Percentiles rank a stretch among this genome's conserved stretches.
Evolutionary conservation across 2,888 invertebrate genomes (phyloP).

Genomic region (Polyploca ridens): DNA sequence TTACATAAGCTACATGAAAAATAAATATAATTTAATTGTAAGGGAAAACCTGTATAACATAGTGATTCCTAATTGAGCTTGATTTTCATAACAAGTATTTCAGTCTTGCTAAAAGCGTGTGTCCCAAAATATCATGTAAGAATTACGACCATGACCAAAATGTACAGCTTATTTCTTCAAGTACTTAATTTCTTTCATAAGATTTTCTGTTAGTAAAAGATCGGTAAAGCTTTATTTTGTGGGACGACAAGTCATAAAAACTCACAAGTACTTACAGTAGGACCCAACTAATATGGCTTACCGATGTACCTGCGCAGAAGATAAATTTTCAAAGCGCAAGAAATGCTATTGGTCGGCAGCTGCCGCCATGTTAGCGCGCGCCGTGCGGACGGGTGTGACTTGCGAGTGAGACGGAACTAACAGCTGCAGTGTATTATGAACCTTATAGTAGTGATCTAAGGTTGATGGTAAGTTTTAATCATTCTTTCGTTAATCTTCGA

Average conservation of each 20-base stretch:
- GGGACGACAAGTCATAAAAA: background rate
- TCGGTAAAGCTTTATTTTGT: background rate
- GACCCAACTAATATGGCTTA: too few species aligned
- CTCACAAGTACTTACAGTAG: too few species aligned
- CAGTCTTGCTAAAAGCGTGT: background rate
- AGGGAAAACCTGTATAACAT: background rate
- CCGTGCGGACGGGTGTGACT: too few species aligned
- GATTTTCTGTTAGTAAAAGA: background rate
- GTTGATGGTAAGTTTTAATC: too few species aligned
- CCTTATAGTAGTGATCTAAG: too few species aligned
- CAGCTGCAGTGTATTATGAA: too few species aligned
- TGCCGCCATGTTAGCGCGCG: too few species aligned
- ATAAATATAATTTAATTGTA: background rate
- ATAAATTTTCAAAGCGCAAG: too few species aligned
- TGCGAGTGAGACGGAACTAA: too few species aligned
- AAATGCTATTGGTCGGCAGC: too few species aligned
- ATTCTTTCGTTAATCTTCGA: too few species aligned
- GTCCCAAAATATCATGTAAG: background rate
- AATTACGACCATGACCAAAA: background rate
- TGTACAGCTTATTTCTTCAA: background rate
- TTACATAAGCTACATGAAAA: background rate
- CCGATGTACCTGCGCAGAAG: too few species aligned
- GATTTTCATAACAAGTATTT: background rate
- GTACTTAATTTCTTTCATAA: background rate
- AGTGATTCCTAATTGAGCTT: background rate